These are phyloP conservation scores for Trachelipus rathkii DNA, from an alignment of 1,140 invertebrate species.

Conservation along the genomic window DNA sequence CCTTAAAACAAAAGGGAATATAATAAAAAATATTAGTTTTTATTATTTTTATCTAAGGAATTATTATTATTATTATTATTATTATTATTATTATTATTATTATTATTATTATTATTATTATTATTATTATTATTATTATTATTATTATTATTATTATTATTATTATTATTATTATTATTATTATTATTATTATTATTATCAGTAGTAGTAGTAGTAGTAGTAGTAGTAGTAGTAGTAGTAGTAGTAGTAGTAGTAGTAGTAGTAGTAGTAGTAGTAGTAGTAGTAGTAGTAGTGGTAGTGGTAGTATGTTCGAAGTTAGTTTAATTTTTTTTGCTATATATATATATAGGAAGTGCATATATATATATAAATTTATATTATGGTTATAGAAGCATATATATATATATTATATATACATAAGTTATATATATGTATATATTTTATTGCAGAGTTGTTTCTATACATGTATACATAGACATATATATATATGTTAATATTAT, in stretches of 20 bases:
- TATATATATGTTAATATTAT: too few relatives aligned
- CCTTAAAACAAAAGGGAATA: too few relatives aligned
- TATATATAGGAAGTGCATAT: too few relatives aligned
- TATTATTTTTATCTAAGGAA: neutral
- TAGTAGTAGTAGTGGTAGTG: conserved; percentile 9
- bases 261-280: neutral
- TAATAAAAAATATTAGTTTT: too few relatives aligned
- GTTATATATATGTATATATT: too few relatives aligned
- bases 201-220: too few relatives aligned
- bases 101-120: neutral
- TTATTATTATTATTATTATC: conserved; percentile 1
- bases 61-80: neutral
- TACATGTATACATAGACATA: too few relatives aligned
- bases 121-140: neutral
- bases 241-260: neutral
- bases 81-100: neutral
- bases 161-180: neutral
- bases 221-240: neutral
- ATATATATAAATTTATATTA: too few relatives aligned
- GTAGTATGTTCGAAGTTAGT: too few relatives aligned
- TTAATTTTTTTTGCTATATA: neutral
- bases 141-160: conserved; percentile 4
- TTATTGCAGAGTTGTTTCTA: too few relatives aligned
- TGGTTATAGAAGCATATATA: too few relatives aligned
- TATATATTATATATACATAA: too few relatives aligned